Evolutionary conservation across 2,113 vertebrate genomes (phyloP).

Genomic region (Dicentrarchus labrax): DNA sequence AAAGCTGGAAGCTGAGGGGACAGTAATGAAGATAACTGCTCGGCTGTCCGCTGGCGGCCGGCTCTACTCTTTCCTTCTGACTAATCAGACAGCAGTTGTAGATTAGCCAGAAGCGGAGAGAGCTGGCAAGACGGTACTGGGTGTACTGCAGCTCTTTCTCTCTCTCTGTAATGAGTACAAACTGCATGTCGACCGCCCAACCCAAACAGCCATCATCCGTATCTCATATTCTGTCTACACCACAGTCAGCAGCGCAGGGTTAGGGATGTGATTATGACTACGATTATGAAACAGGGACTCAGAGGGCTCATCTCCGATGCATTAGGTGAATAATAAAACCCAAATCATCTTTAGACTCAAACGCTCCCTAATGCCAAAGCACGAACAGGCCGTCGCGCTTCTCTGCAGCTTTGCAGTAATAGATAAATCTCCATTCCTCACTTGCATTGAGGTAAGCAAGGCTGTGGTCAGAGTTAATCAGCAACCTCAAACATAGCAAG

Average conservation of each 20-base stretch:
- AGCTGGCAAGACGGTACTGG: slow-evolving; percentile 16
- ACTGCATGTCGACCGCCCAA: slow-evolving; percentile 44
- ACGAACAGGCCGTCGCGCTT: slow-evolving; percentile 1
- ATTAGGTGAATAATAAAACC: slow-evolving; percentile 67
- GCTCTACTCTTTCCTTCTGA: slow-evolving; percentile 52
- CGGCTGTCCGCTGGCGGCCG: slow-evolving; percentile 37
- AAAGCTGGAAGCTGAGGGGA: slow-evolving; percentile 51
- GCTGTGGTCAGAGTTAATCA: slow-evolving; percentile 18
- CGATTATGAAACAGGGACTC: slow-evolving; percentile 68
- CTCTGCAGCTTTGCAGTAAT: slow-evolving; percentile 42
- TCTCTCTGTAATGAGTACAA: slow-evolving; percentile 69
- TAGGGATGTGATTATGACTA: slow-evolving; percentile 50
- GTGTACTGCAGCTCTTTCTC: slow-evolving; percentile 14
- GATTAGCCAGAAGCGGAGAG: slow-evolving; percentile 60
- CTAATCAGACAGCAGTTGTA: slow-evolving; percentile 70
- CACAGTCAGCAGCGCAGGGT: slow-evolving; percentile 31
- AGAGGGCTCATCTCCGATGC: slow-evolving; percentile 56
- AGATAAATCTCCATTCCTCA: slow-evolving; percentile 49
- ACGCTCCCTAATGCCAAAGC: slow-evolving; percentile 41
- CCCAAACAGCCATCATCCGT: slow-evolving; percentile 41
- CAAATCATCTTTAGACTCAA: slow-evolving; percentile 58
- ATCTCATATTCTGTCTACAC: slow-evolving; percentile 49
- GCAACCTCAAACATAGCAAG: slow-evolving; percentile 3
- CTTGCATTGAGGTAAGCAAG: slow-evolving; percentile 27
- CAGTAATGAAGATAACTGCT: slow-evolving; percentile 75